phyloP scores from a whole-genome alignment of 2,888 invertebrate species.

The Philereme vetulata region DNA sequence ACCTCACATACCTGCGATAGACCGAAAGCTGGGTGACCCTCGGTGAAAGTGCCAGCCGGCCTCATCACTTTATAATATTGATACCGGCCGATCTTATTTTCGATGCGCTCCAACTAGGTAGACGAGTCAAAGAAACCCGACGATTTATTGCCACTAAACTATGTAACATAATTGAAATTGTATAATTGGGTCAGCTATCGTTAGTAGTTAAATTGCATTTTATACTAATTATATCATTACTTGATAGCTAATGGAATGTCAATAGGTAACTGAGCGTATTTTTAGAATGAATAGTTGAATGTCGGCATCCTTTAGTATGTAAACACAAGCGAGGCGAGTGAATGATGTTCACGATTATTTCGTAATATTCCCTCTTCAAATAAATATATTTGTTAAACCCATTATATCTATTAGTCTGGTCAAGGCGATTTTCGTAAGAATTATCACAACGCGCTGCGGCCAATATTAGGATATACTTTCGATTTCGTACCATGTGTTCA shows the following conservation, averaged over 20 bases:
- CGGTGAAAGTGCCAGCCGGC: conserved; percentile 76
- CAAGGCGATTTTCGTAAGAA: conserved; percentile 76
- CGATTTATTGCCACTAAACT: conserved; percentile 14
- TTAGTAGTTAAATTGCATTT: conserved; percentile 5
- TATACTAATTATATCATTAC: not conserved
- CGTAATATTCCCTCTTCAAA: conserved; percentile 65
- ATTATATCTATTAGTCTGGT: conserved; percentile 71
- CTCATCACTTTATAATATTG: conserved; percentile 48
- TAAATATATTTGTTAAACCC: conserved; percentile 74
- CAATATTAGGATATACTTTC: conserved; percentile 46
- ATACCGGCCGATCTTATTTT: conserved; percentile 40
- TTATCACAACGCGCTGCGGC: conserved; percentile 55
- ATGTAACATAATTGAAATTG: not conserved
- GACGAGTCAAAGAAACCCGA: conserved; percentile 15
- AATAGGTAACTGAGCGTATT: conserved; percentile 8
- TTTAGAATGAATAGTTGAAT: conserved; percentile 20
- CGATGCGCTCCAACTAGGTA: conserved; percentile 26
- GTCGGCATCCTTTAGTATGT: conserved; percentile 34
- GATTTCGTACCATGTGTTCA: conserved; percentile 37
- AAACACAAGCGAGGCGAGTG: conserved; percentile 45
- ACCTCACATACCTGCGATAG: conserved; percentile 57
- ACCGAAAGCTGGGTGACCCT: conserved; percentile 70
- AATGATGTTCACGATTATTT: conserved; percentile 64
- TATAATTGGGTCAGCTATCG: conserved; percentile 12
- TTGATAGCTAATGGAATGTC: not conserved